These are phyloP conservation scores for Hydrozoanthus gracilis DNA, from an alignment of 92 coral and sea anemone genomes.

Conservation along the genomic window DNA sequence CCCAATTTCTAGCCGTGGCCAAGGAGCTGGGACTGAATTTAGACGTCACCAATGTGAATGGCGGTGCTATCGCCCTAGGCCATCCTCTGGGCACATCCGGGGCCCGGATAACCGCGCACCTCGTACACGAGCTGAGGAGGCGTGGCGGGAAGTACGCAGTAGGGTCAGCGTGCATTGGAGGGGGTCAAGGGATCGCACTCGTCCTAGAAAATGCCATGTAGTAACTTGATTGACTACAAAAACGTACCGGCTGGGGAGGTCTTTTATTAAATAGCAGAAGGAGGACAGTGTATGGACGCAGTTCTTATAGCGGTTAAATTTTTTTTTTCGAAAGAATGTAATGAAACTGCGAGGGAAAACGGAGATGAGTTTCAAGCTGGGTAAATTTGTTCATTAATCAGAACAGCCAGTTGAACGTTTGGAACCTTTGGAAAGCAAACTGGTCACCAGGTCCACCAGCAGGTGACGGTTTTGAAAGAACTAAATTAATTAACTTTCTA, in stretches of 20 bases:
- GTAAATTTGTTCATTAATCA: too few relatives aligned
- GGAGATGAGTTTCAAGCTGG: too few relatives aligned
- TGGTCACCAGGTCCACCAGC: too few relatives aligned
- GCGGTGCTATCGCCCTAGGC: conserved; percentile 97
- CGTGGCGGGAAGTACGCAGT: conserved; percentile 81
- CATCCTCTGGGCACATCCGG: conserved; percentile 98
- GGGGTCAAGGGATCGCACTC: conserved; percentile 97
- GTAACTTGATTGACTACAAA: background rate
- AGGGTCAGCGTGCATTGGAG: conserved; percentile 98
- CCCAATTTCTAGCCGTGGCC: conserved; percentile 92
- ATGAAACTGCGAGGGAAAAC: too few relatives aligned
- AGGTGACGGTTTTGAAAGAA: too few relatives aligned
- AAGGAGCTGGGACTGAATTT: conserved; percentile 89
- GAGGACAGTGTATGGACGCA: too few relatives aligned
- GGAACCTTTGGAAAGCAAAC: too few relatives aligned
- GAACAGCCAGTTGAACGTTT: too few relatives aligned
- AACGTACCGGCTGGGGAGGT: background rate
- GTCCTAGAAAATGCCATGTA: conserved; percentile 86
- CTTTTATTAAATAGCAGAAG: too few relatives aligned
- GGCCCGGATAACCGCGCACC: conserved; percentile 91
- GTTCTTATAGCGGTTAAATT: too few relatives aligned
- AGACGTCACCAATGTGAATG: conserved; percentile 86
- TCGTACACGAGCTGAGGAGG: conserved; percentile 88
- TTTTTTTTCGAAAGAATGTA: too few relatives aligned
- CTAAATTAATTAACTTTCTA: too few relatives aligned